A percentile compares a stretch with the other conserved stretches of the same genome.
Evolutionary conservation across 2,797 vertebrate genomes (phyloP).

Genomic region (Sebastes minor): DNA sequence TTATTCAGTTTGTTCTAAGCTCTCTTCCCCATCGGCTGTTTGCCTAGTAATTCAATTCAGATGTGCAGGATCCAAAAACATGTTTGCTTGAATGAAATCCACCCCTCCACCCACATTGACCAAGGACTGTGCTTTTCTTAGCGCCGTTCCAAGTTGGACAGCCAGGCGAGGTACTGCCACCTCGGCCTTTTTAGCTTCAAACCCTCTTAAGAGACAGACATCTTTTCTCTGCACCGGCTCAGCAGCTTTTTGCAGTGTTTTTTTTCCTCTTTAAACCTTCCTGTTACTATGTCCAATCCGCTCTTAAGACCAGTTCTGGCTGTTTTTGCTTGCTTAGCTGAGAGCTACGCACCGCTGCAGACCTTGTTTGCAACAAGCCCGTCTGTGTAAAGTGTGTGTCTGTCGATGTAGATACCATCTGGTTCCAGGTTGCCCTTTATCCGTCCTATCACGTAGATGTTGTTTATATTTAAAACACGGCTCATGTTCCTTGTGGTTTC

Average conservation of each 20-base stretch:
- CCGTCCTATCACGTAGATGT: conserved; percentile 60
- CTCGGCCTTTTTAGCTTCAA: conserved; percentile 74
- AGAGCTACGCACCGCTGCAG: conserved; percentile 34
- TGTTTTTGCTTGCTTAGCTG: conserved; percentile 45
- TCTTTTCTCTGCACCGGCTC: conserved; percentile 68
- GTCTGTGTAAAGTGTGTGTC: conserved; percentile 57
- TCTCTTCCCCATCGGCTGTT: conserved; percentile 84
- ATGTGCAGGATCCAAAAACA: conserved; percentile 86
- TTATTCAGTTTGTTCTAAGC: conserved; percentile 85
- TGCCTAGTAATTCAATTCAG: conserved; percentile 87
- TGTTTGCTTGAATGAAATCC: conserved; percentile 86
- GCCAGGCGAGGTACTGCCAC: conserved; percentile 78
- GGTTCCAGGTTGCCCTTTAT: conserved; percentile 68
- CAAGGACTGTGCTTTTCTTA: conserved; percentile 84
- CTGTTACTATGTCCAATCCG: conserved; percentile 42
- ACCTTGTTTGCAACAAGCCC: conserved; percentile 47
- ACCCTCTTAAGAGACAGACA: conserved; percentile 68
- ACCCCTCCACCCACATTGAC: conserved; percentile 81
- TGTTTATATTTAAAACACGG: conserved; percentile 80
- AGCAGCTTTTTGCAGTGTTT: conserved; percentile 48
- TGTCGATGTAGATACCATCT: conserved; percentile 62
- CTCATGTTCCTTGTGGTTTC: conserved; percentile 77
- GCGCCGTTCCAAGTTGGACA: conserved; percentile 80
- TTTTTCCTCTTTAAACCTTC: conserved; percentile 49
- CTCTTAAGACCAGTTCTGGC: conserved; percentile 24